Evolutionary conservation across 2,888 invertebrate species (phyloP), one percentile per base, ranked within the genome.

Genomic region (Acanthosepion esculentum): DNA sequence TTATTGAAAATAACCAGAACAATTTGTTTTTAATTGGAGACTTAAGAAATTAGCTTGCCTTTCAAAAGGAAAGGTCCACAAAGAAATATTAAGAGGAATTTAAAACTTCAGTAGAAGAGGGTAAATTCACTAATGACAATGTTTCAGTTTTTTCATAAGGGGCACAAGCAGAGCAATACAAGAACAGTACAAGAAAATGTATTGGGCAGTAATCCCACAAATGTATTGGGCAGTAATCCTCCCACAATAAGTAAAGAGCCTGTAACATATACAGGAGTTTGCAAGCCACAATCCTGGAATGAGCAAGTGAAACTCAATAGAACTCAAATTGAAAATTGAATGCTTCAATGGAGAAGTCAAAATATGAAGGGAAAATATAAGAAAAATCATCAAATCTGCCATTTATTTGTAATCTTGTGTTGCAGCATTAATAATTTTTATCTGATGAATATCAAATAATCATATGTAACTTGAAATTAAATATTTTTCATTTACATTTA

Each of bases 1-100:
- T 78, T 78, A 78, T 78, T 78, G 78, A 78, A 78, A 78, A 78
- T 78, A 78, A 78, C 78, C 78, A n/a, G 78, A 78, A 78, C 78
- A 78, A n/a, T 78, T 64, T 64, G 41, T 78, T 78, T 78, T 78
- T 8, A 78, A 78, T 78, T 78, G 18, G 78, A 78, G 78, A 78
- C 78, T 78, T 78, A 78, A 78, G n/a, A 78, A 78, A 78, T 78
- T 78, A 78, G 78, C n/a, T n/a, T 33, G 78, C n/a, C 78, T 78
- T 78, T 78, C 15, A 78, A 78, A 78, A 78, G 78, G 33, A 78
- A 78, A 78, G 78, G 78, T 33, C 15, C n/a, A 78, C n/a, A 78
- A 78, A 78, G n/a, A 78, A 78, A 78, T 78, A 33, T 78, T 78
- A 78, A 78, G 78, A 78, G 78, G 12, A 78, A 33, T n/a, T 59